These are phyloP conservation scores for Brevimyrus niger DNA, from an alignment of 2,113 vertebrate genomes.

Conservation along the genomic window DNA sequence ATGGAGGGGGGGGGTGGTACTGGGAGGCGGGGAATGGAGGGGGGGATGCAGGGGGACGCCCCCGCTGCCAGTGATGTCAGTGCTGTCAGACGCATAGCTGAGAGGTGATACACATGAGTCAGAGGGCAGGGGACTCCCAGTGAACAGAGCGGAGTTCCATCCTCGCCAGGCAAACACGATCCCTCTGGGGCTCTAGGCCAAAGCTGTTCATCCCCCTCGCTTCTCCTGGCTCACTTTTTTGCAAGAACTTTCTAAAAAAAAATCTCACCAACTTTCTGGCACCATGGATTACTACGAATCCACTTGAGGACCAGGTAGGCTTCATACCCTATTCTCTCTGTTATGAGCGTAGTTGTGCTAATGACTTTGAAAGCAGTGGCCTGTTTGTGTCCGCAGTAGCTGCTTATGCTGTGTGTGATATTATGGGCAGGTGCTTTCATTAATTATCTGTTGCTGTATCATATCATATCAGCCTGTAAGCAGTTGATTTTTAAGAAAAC, in stretches of 20 bases:
- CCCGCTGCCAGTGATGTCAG: constrained; percentile 34
- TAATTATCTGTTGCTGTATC: constrained; percentile 17
- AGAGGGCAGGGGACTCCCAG: not conserved
- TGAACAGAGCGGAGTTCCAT: constrained; percentile 20
- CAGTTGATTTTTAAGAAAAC: constrained; percentile 26
- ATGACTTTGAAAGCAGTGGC: constrained; percentile 40
- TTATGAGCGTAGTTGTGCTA: not conserved
- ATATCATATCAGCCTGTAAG: constrained; percentile 14
- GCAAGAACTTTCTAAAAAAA: constrained; percentile 11
- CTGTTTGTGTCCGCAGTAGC: constrained; percentile 42
- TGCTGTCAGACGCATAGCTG: constrained; percentile 17
- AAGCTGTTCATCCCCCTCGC: constrained; percentile 5
- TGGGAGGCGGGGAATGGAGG: constrained; percentile 16
- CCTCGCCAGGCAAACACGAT: constrained; percentile 14
- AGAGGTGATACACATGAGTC: constrained; percentile 26
- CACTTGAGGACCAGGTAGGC: not conserved
- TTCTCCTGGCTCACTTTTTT: constrained; percentile 9
- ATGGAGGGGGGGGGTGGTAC: not conserved
- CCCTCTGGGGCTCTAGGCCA: constrained; percentile 4
- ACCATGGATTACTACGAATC: not conserved
- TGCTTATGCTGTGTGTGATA: constrained; percentile 30
- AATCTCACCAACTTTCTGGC: not conserved
- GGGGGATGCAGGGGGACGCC: constrained; percentile 2
- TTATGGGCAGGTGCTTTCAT: constrained; percentile 17
- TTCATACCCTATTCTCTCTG: not conserved